phyloP scores from a whole-genome alignment of 2,888 invertebrate genomes.

The Mesorhabditis spiculigera region DNA sequence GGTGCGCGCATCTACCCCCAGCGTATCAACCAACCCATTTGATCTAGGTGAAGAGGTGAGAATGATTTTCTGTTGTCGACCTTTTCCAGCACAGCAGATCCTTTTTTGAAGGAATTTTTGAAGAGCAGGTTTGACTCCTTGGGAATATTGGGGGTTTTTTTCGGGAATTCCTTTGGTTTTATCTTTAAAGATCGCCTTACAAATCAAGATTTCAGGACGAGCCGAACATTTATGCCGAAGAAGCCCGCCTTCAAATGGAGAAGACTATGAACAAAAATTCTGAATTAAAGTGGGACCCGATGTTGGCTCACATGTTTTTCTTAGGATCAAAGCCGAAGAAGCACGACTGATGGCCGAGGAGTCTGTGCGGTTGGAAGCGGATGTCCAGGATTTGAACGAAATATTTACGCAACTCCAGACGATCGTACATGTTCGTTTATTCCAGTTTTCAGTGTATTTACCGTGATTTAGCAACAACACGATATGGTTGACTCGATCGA shows the following conservation, averaged over 20 bases:
- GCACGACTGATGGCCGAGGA: conserved; percentile 3
- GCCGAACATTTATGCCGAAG: conserved; percentile 29
- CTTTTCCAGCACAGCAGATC: too few relatives aligned
- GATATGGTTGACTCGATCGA: conserved; percentile 53
- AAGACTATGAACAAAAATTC: neutral
- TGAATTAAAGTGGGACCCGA: neutral
- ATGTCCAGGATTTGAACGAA: conserved; percentile 49
- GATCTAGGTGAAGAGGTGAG: conserved; percentile 20
- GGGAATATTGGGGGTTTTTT: too few relatives aligned
- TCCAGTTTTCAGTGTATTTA: neutral
- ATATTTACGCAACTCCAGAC: conserved; percentile 44
- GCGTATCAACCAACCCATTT: too few relatives aligned
- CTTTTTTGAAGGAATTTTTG: too few relatives aligned
- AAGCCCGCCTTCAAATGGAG: conserved; percentile 5
- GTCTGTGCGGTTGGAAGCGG: conserved; percentile 16
- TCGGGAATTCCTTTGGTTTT: too few relatives aligned
- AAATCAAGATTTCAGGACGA: conserved; percentile 21
- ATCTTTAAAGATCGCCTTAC: too few relatives aligned
- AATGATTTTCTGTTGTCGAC: neutral
- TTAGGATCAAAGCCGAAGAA: neutral
- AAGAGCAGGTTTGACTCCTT: too few relatives aligned
- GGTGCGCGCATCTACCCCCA: neutral
- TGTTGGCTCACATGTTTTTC: neutral
- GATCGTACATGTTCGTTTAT: conserved; percentile 40
- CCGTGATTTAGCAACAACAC: conserved; percentile 32